Evolutionary conservation across 64 coral and sea anemone species (phyloP).

Genomic region (Astreopora myriophthalma): DNA sequence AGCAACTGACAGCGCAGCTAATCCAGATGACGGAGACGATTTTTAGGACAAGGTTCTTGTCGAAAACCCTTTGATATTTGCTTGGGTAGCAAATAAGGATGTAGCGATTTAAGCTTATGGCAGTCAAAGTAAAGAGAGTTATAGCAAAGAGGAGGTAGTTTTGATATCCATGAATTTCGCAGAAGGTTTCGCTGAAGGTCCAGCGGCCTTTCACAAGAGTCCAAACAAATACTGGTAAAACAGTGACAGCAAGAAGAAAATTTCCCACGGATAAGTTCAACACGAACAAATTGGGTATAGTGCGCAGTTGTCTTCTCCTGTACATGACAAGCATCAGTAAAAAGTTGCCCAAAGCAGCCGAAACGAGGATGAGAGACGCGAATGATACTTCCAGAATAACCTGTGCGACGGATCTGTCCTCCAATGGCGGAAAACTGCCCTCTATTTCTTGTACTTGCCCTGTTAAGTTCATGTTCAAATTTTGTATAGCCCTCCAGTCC

Average conservation of each 20-base stretch:
- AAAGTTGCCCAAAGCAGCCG: constrained; percentile 46
- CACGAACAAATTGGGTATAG: constrained; percentile 54
- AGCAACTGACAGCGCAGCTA: background rate
- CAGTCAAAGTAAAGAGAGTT: constrained; percentile 54
- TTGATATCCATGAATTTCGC: constrained; percentile 30
- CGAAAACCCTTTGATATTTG: constrained; percentile 2
- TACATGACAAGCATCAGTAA: constrained; percentile 34
- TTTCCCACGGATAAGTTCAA: constrained; percentile 57
- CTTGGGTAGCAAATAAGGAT: constrained; percentile 26
- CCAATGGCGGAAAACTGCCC: background rate
- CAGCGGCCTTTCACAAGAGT: constrained; percentile 49
- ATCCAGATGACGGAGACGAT: constrained; percentile 64
- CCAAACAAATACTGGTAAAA: constrained; percentile 47
- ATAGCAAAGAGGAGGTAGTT: constrained; percentile 51
- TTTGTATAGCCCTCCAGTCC: no score
- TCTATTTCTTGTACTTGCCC: background rate
- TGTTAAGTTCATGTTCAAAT: constrained; percentile 29
- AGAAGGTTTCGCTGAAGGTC: constrained; percentile 40
- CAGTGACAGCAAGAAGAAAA: constrained; percentile 34
- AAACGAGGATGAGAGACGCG: constrained; percentile 8
- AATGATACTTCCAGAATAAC: constrained; percentile 6
- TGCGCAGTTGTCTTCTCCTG: constrained; percentile 47
- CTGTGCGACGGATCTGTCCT: background rate
- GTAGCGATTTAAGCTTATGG: constrained; percentile 67
- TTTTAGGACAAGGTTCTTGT: constrained; percentile 4